Percentiles rank a stretch among this genome's conserved stretches.
Conservation (phyloP, 2,797 vertebrate species). For the Sciurus carolinensis region DNA sequence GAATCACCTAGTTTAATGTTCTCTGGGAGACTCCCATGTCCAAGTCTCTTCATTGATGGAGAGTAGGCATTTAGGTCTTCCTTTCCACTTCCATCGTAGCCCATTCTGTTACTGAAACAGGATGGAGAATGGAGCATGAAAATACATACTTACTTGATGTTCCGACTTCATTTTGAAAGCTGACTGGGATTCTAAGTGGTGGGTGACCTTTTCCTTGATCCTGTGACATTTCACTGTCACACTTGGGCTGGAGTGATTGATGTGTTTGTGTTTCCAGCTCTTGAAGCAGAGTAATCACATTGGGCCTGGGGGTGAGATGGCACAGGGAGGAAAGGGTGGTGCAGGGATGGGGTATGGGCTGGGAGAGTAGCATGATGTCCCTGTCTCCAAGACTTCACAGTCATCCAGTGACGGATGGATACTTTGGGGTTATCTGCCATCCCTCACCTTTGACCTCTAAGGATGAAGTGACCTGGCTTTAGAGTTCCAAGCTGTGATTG, state of each 20-base stretch:
- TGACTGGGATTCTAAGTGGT: background rate
- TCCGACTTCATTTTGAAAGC: background rate
- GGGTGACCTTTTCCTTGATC: background rate
- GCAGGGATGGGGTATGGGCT: background rate
- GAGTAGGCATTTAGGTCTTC: background rate
- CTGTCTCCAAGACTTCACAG: background rate
- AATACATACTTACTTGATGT: background rate
- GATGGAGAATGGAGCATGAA: background rate
- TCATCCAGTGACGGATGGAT: background rate
- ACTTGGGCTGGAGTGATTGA: background rate
- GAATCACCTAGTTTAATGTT: background rate
- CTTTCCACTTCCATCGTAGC: background rate
- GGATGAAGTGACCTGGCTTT: background rate
- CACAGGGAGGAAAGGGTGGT: background rate
- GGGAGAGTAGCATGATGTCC: background rate
- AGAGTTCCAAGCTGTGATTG: background rate
- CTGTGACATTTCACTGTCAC: background rate
- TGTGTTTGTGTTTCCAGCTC: background rate
- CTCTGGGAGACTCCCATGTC: background rate
- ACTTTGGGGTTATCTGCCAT: background rate
- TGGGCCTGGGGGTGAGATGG: background rate
- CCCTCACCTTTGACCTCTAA: constrained; percentile 39
- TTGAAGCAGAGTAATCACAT: background rate
- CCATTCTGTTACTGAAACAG: background rate
- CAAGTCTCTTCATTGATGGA: background rate